Evolutionary conservation across 2,888 invertebrate species (phyloP).

Genomic region (Pseudoips prasinana): DNA sequence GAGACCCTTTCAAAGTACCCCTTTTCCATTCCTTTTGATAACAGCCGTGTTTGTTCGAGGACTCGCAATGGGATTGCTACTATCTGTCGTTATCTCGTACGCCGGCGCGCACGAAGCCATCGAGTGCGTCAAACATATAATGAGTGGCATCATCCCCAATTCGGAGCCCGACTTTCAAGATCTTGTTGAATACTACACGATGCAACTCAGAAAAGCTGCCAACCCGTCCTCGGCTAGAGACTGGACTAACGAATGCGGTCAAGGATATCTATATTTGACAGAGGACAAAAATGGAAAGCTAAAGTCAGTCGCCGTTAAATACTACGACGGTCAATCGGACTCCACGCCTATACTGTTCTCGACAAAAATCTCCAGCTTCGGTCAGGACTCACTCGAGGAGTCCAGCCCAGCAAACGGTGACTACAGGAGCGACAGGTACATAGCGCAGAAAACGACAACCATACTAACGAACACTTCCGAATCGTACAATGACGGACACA

Average conservation of each 20-base stretch:
- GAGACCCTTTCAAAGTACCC: constrained; percentile 48
- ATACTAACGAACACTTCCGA: constrained; percentile 65
- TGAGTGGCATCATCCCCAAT: constrained; percentile 67
- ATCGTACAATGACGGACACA: constrained; percentile 67
- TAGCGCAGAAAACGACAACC: constrained; percentile 70
- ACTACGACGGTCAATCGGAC: constrained; percentile 62
- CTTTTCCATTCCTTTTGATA: constrained; percentile 47
- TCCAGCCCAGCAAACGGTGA: constrained; percentile 58
- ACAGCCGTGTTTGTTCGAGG: constrained; percentile 39
- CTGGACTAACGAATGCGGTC: constrained; percentile 65
- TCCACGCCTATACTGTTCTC: constrained; percentile 73
- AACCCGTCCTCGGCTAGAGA: constrained; percentile 46
- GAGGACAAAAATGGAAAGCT: constrained; percentile 65
- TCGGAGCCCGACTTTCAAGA: constrained; percentile 65
- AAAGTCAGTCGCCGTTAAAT: constrained; percentile 66
- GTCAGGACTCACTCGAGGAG: constrained; percentile 72
- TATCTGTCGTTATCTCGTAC: constrained; percentile 88
- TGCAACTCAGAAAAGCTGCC: constrained; percentile 54
- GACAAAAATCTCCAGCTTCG: constrained; percentile 79
- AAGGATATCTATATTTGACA: constrained; percentile 67
- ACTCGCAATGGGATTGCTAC: constrained; percentile 85
- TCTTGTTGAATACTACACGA: constrained; percentile 64
- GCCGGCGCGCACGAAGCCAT: constrained; percentile 88
- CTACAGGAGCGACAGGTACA: constrained; percentile 70
- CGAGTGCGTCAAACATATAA: constrained; percentile 79